Base-by-base conservation (phyloP, 2,888 invertebrate genomes). In the Stenchaetothrips biformis region DNA sequence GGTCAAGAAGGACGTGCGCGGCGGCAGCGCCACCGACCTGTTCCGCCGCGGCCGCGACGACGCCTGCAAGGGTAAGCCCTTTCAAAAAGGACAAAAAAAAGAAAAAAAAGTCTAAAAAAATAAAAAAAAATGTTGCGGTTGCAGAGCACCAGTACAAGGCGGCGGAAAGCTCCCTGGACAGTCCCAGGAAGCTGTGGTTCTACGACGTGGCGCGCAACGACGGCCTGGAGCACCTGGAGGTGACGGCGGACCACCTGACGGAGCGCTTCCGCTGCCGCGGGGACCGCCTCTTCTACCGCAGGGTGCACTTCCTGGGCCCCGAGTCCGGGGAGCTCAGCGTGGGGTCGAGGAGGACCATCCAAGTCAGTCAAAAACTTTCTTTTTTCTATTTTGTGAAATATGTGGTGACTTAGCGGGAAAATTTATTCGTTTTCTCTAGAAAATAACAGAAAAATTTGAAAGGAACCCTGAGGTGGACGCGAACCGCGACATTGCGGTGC, bases 21-120 rank as follows among this genome's bases (percentile, higher is more conserved):
- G 87, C 0, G 86, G 90, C 80, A 87, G 88, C 82, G 85, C 90
- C 0, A 88, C 88, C 0, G 94, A 95, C 85, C 87, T 86, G 74
- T 95, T 94, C 84, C 85, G 85, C 0, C 88, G 89, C 80, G 94
- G 94, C 0, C 88, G 95, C 49, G 88, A 88, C 37, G 95, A 95
- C 84, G 90, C 91, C 81, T 88, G 93, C 7, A 89, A 91, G 85
- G 90, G 94, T 94, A 86, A 86, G 87, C 86, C 74, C 59, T 37
- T 79, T 27, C n/a, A 62, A 67, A 78, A 78, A 25, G 53, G 67
- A 62, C 25, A 13, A 48, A 48, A 78, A 80, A 80, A 59, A 53
- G 16, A 27, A 3, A 74, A 18, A 27, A 11, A 48, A 27, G 2
- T 37, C 6, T 9, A 79, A 80, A 80, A 59, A 48, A 7, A 27